phyloP scores from a whole-genome alignment of 2,797 vertebrate genomes.

The Falco cherrug region DNA sequence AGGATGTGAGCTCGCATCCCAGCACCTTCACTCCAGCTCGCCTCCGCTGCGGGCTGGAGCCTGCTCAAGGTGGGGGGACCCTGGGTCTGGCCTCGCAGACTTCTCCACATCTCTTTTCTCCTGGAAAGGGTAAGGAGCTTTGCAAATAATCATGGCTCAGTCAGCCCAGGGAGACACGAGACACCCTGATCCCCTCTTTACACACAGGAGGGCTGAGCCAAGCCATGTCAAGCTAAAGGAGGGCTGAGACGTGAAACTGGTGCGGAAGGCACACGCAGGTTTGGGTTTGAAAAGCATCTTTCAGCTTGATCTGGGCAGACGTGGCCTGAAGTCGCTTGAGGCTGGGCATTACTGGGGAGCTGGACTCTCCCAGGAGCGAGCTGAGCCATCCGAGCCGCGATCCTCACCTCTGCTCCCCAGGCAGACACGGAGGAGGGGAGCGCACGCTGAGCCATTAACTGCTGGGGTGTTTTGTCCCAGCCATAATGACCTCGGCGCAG shows the following conservation, averaged over 20 bases:
- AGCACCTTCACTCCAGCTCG: accelerated
- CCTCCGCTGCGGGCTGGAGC: background rate
- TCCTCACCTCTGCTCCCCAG: background rate
- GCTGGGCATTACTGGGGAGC: background rate
- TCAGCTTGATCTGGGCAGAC: background rate
- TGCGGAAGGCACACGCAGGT: accelerated
- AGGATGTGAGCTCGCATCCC: background rate
- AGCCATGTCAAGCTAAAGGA: background rate
- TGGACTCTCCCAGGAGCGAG: accelerated
- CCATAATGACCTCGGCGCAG: background rate
- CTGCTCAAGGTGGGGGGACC: accelerated
- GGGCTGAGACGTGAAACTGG: background rate
- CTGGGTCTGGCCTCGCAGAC: background rate
- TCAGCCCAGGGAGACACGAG: background rate
- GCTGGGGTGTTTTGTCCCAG: background rate
- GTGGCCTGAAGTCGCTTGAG: background rate
- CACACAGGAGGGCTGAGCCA: background rate
- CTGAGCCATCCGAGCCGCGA: background rate
- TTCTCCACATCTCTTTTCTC: background rate
- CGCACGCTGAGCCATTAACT: background rate
- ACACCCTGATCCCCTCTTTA: background rate
- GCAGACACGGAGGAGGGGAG: background rate
- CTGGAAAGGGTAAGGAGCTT: background rate
- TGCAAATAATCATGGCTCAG: background rate
- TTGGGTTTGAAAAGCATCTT: background rate